Conservation (phyloP, 2,113 vertebrate species). For the Arvicanthis niloticus region DNA sequence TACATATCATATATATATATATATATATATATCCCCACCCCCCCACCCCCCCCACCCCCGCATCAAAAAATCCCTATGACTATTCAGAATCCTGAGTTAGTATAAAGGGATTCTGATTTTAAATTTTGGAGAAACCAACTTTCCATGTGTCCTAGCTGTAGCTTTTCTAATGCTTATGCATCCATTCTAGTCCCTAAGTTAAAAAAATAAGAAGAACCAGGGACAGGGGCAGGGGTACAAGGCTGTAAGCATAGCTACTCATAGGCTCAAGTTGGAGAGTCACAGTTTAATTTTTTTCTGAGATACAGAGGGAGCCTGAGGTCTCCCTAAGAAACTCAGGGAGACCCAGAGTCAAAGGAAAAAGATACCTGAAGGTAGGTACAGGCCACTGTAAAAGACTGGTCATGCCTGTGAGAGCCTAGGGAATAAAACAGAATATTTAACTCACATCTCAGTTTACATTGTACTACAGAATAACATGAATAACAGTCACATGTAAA, state of each 20-base stretch:
- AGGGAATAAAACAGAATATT: neutral
- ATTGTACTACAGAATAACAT: neutral
- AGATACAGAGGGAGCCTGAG: neutral
- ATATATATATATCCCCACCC: neutral
- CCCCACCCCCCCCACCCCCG: too few species aligned
- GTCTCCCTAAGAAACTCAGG: neutral
- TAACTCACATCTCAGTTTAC: constrained; percentile 12
- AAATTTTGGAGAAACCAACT: neutral
- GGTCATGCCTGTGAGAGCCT: neutral
- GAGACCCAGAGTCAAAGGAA: neutral
- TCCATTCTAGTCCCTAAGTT: neutral
- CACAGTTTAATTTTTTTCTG: neutral
- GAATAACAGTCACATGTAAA: neutral
- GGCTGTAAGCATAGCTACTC: neutral
- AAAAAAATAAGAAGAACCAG: neutral
- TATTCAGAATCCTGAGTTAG: neutral
- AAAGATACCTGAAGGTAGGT: rapidly evolving
- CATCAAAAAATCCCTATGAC: neutral
- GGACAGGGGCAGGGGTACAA: neutral
- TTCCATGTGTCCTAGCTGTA: neutral
- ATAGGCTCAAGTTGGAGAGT: neutral
- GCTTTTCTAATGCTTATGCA: neutral
- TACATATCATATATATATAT: neutral
- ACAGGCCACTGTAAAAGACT: neutral
- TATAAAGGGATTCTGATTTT: neutral